A percentile compares a stretch with the other conserved stretches of the same genome.
Evolutionary conservation across 2,797 vertebrate species (phyloP).

Genomic region (Rhadinocentrus ornatus): DNA sequence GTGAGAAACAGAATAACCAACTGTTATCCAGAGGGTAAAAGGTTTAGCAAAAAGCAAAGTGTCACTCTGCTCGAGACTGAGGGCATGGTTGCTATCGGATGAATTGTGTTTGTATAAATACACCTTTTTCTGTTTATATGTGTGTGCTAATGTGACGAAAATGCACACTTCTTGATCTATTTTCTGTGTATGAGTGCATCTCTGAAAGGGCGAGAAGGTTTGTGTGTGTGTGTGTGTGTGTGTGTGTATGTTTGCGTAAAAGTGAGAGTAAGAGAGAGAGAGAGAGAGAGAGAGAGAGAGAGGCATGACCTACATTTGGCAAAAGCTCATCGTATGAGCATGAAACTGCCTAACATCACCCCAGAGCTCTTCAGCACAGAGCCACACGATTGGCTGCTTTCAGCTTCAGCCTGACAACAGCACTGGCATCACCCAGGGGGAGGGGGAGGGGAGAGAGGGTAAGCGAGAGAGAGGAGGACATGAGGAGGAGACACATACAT

Average conservation of each 20-base stretch:
- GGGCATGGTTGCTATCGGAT: conserved; percentile 20
- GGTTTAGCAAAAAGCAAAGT: conserved; percentile 23
- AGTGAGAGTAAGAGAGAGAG: conserved; percentile 42
- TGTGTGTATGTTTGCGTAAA: conserved; percentile 30
- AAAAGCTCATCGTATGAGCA: conserved; percentile 81
- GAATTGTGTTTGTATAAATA: conserved; percentile 23
- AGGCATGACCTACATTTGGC: conserved; percentile 85
- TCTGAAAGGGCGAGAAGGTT: conserved; percentile 38
- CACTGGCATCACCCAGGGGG: conserved; percentile 79
- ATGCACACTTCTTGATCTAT: conserved; percentile 40
- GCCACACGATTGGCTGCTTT: conserved; percentile 79
- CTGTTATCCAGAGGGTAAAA: conserved; percentile 43
- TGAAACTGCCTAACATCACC: conserved; percentile 86
- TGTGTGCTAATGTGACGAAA: conserved; percentile 31
- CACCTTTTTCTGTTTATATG: conserved; percentile 36
- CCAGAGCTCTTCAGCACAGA: conserved; percentile 77
- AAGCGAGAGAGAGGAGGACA: conserved; percentile 51
- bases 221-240: conserved; percentile 36
- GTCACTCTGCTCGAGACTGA: conserved; percentile 25
- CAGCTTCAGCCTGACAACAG: conserved; percentile 78
- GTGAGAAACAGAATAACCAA: conserved; percentile 31
- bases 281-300: conserved; percentile 39
- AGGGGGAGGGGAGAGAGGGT: conserved; percentile 57
- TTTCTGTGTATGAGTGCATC: conserved; percentile 15
- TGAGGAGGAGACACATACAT: conserved; percentile 69